Evolutionary conservation across 2,888 invertebrate species (phyloP).

Genomic region (Drosophila mettleri): DNA sequence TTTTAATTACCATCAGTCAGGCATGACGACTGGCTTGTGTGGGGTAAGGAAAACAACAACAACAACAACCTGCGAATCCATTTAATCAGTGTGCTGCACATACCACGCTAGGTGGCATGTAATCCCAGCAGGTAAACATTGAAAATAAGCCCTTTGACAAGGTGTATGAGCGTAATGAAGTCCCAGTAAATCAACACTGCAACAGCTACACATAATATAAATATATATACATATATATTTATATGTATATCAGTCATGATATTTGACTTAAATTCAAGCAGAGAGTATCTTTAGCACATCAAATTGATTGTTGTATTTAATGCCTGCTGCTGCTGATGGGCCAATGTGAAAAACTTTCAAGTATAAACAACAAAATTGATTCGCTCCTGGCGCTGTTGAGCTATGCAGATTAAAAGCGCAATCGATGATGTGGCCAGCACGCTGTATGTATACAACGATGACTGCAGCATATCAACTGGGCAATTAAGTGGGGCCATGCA

Average conservation of each 20-base stretch:
- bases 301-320: no score
- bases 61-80: constrained; percentile 5
- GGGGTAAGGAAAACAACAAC: not conserved
- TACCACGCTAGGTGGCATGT: constrained; percentile 12
- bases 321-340: no score
- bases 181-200: not conserved
- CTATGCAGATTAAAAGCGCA: no score
- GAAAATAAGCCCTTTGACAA: not conserved
- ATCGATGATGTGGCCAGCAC: no score
- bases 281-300: not conserved
- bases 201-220: not conserved
- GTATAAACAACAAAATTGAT: no score
- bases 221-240: not conserved
- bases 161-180: not conserved
- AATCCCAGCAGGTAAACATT: constrained; percentile 6
- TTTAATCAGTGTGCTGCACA: constrained; percentile 13
- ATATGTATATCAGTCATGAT: no score
- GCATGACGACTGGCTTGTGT: not conserved
- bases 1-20: constrained; percentile 63
- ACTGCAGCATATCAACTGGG: constrained; percentile 16
- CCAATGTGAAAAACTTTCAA: no score
- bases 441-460: not conserved
- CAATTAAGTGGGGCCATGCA: constrained; percentile 41
- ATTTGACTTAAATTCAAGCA: not conserved
- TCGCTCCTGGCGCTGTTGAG: no score